Base-by-base conservation (phyloP, 2,888 invertebrate genomes). In the Hypselothyrea guttata region DNA sequence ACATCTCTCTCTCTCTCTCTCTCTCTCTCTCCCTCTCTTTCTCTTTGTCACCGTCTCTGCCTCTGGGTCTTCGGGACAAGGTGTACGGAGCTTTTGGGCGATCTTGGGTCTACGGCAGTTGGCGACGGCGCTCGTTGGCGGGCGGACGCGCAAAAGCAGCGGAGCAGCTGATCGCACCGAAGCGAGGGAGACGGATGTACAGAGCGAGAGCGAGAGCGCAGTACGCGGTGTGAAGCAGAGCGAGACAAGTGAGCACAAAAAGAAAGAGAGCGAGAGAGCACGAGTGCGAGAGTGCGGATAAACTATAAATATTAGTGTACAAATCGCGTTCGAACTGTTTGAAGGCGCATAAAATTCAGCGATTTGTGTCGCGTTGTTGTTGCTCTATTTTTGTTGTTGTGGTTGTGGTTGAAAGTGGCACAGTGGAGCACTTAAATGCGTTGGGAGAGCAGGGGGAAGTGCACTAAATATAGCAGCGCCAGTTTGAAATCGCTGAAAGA, bases 51-150 rank as follows among this genome's bases (percentile, higher is more conserved):
- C 12, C 34, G 13, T 13, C 34, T 35, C 4, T 5, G 7, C 35
- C 1, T 7, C 31, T n/a, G n/a, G n/a, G n/a, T n/a, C n/a, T n/a
- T n/a, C n/a, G n/a, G 15, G 12, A 47, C 46, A 47, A 48, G 57
- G 59, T 46, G 46, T 30, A 47, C 31, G 9, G 27, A n/a, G 38
- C 16, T n/a, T 22, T 22, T 22, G 37, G 16, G 16, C 16, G 9
- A 16, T 7, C 45, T 27, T 12, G 18, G 1, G 37, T 16, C 18
- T 56, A 18, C 37, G 63, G 52, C 75, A 77, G 77, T 77, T 77
- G 71, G 73, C 65, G 53, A 60, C 78, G 77, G 64, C 49, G 60
- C 71, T 77, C 67, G 67, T 64, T 81, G 75, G 64, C 67, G 71
- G 84, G 75, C 84, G 77, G 76, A 68, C 73, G 58, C 58, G 55